These are phyloP conservation scores for Festucalex cinctus DNA, from an alignment of 2,113 vertebrate genomes.

Conservation along the genomic window DNA sequence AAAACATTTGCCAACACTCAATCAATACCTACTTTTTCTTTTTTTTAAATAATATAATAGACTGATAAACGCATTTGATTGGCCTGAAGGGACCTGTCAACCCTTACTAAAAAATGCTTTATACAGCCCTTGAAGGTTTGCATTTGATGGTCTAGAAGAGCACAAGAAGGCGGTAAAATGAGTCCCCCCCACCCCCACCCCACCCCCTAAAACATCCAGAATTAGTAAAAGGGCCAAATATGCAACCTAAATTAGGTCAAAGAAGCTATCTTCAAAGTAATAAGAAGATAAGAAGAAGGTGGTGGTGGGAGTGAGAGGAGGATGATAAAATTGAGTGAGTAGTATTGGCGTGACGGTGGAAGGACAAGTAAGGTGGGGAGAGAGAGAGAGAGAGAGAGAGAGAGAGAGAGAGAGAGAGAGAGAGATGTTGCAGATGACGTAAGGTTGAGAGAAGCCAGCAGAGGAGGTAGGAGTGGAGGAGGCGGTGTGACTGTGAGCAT, in stretches of 20 bases:
- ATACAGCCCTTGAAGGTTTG: background rate
- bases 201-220: no score
- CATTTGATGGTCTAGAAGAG: background rate
- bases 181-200: no score
- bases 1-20: no score
- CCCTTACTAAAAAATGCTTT: background rate
- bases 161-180: background rate
- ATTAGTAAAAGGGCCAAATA: background rate
- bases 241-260: slow-evolving; percentile 44
- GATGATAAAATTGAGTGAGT: slow-evolving; percentile 5
- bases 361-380: slow-evolving; percentile 31
- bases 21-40: no score
- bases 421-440: slow-evolving; percentile 43
- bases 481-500: background rate
- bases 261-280: slow-evolving; percentile 42
- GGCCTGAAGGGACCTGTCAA: no score
- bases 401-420: slow-evolving; percentile 35
- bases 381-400: slow-evolving; percentile 42
- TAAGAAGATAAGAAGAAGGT: slow-evolving; percentile 29
- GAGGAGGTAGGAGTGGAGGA: slow-evolving; percentile 19
- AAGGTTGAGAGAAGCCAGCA: slow-evolving; percentile 39
- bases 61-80: no score
- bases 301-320: slow-evolving; percentile 23
- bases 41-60: no score
- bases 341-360: slow-evolving; percentile 12